Evolutionary conservation across 2,113 vertebrate species (phyloP).

Genomic region (Callithrix jacchus): DNA sequence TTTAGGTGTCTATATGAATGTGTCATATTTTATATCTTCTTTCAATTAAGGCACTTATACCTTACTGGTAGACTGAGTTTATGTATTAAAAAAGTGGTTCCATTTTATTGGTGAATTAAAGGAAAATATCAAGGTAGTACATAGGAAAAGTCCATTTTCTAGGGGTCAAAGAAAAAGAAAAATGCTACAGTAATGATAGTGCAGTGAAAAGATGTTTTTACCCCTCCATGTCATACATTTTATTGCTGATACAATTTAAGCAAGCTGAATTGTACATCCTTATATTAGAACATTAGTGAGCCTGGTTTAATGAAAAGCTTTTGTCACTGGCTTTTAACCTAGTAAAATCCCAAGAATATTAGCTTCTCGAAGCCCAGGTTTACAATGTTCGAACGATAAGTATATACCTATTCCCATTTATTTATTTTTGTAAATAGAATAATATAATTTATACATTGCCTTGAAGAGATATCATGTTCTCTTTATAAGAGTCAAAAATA

Average conservation of each 20-base stretch:
- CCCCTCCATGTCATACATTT: neutral
- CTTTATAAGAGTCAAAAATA: conserved; percentile 26
- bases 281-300: neutral
- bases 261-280: neutral
- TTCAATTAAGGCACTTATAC: neutral
- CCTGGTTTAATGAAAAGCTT: conserved; percentile 21
- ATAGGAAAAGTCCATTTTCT: conserved; percentile 30
- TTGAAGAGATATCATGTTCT: neutral
- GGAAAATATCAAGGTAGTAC: neutral
- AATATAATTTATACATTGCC: neutral
- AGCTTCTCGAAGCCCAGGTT: neutral
- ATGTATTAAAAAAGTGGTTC: neutral
- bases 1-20: neutral
- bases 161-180: conserved; percentile 9
- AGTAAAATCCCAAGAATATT: neutral
- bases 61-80: neutral
- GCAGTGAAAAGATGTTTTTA: conserved; percentile 8
- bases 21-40: conserved; percentile 22
- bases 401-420: neutral
- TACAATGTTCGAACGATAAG: neutral
- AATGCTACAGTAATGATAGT: neutral
- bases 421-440: conserved; percentile 19
- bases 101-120: conserved; percentile 33
- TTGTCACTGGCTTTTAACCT: neutral
- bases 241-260: neutral